Conservation (phyloP, 2,113 vertebrate genomes). For the Pachycephala philippinensis region DNA sequence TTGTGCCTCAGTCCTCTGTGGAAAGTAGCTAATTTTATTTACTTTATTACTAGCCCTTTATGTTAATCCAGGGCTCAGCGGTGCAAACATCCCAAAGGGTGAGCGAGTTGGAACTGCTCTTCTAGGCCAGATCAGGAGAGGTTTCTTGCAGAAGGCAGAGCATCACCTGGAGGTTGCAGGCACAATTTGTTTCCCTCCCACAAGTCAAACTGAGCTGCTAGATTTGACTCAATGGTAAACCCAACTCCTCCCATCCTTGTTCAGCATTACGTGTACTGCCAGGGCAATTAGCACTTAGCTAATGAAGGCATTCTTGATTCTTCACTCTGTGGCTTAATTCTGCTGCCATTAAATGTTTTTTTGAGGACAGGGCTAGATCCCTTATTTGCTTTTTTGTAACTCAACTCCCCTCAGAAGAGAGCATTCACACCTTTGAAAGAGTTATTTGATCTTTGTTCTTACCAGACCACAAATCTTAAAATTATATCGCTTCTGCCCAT, state of each 20-base stretch:
- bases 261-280: neutral
- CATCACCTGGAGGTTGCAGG: neutral
- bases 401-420: neutral
- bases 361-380: neutral
- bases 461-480: neutral
- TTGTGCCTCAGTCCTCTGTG: neutral
- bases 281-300: neutral
- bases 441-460: neutral
- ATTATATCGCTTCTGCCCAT: neutral
- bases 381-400: neutral
- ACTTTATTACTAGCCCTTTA: neutral
- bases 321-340: neutral
- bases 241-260: neutral
- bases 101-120: neutral
- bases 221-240: neutral
- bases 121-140: neutral
- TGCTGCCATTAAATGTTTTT: neutral
- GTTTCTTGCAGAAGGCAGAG: neutral
- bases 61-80: neutral
- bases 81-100: neutral
- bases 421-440: neutral
- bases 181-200: neutral
- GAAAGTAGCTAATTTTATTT: neutral
- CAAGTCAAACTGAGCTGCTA: neutral
- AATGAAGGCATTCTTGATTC: neutral